These are phyloP conservation scores for Eurystomus gularis DNA, from an alignment of 2,113 vertebrate genomes.

Conservation along the genomic window DNA sequence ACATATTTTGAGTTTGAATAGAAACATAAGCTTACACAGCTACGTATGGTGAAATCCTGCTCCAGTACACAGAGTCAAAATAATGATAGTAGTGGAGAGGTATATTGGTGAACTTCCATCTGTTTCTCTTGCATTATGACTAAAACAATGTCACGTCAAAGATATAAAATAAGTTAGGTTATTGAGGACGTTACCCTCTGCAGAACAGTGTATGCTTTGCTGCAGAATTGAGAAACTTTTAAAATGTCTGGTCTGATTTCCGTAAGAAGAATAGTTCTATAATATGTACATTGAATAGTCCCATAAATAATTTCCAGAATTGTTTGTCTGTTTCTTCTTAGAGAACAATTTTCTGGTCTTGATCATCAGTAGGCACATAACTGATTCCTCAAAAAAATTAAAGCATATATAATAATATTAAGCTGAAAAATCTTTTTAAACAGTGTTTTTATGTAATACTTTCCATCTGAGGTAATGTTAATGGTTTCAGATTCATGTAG, in stretches of 20 bases:
- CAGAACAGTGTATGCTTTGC: background rate
- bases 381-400: background rate
- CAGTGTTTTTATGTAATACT: background rate
- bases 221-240: background rate
- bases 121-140: background rate
- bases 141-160: background rate
- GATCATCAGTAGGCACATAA: background rate
- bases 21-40: background rate
- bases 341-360: background rate
- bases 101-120: background rate
- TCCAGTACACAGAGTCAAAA: background rate
- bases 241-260: background rate
- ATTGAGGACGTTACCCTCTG: background rate
- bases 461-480: background rate
- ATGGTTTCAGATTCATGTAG: rapidly evolving
- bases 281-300: background rate
- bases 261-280: background rate
- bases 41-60: background rate
- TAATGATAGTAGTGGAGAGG: background rate
- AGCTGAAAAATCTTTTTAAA: background rate
- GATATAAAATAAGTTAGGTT: background rate
- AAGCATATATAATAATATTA: background rate
- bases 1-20: background rate
- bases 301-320: background rate
- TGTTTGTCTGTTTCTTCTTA: background rate